These are phyloP conservation scores for Drosophila maculinotata DNA, from an alignment of 2,888 invertebrate species.

Conservation along the genomic window DNA sequence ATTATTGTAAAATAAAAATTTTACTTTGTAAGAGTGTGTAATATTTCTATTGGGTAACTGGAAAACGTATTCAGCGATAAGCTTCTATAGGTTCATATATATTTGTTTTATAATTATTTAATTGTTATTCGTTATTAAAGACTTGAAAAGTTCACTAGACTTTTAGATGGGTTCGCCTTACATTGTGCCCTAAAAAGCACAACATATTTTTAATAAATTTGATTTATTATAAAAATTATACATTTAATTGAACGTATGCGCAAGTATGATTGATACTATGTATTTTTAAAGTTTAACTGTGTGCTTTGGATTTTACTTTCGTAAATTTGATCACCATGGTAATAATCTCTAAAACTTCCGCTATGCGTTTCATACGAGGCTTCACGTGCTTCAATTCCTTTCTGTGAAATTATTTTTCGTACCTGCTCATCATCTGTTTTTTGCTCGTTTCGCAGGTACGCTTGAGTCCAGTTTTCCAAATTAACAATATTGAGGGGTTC, in stretches of 20 bases:
- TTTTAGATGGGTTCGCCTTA: neutral
- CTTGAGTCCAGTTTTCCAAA: constrained; percentile 50
- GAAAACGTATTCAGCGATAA: neutral
- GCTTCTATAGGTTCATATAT: neutral
- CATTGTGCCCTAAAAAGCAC: too few species aligned
- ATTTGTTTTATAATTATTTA: neutral
- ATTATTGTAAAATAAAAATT: constrained; percentile 41
- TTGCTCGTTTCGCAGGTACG: constrained; percentile 27
- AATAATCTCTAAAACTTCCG: constrained; percentile 20
- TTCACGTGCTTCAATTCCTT: constrained; percentile 15
- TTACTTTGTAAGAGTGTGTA: constrained; percentile 21
- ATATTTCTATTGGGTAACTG: constrained; percentile 3
- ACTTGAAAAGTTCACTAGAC: neutral
- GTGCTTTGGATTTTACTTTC: constrained; percentile 22
- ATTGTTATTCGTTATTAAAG: neutral
- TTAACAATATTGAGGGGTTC: constrained; percentile 47
- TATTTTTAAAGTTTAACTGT: constrained; percentile 24
- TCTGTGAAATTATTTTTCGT: constrained; percentile 57
- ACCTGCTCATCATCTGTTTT: constrained; percentile 51
- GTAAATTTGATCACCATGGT: constrained; percentile 22
- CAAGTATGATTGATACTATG: constrained; percentile 14
- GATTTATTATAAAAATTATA: constrained; percentile 1
- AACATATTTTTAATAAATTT: neutral
- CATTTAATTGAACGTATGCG: constrained; percentile 6
- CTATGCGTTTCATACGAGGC: constrained; percentile 16